Percentiles rank a stretch among this genome's conserved stretches.
Conservation (phyloP, 1,140 invertebrate genomes). For the Wasmannia auropunctata region DNA sequence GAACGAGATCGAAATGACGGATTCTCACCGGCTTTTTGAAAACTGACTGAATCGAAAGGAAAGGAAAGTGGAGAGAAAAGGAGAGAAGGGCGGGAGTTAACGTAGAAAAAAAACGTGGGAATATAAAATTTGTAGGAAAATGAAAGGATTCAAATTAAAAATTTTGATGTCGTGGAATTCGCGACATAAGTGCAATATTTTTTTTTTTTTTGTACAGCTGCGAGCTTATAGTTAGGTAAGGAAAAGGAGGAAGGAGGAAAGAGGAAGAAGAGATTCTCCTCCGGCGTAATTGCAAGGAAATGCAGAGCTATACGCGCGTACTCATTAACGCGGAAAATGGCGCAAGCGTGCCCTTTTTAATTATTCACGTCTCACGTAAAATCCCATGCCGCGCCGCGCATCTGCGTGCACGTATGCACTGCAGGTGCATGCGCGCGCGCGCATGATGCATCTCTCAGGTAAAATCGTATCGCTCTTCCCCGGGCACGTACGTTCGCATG, state of each 20-base stretch:
- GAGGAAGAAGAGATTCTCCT: slow-evolving; percentile 12
- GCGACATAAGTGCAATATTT: neutral
- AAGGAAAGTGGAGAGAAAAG: neutral
- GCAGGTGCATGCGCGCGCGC: neutral
- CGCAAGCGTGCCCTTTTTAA: slow-evolving; percentile 63
- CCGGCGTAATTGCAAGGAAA: slow-evolving; percentile 56
- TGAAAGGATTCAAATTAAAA: neutral
- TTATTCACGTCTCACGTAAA: slow-evolving; percentile 39
- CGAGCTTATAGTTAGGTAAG: neutral
- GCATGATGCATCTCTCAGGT: slow-evolving; percentile 15
- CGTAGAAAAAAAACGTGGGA: neutral
- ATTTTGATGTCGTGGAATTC: neutral
- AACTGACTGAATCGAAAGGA: neutral
- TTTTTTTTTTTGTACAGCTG: neutral
- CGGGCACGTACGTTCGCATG: slow-evolving; percentile 24
- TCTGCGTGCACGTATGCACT: neutral
- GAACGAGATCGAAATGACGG: neutral
- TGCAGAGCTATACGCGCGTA: slow-evolving; percentile 33
- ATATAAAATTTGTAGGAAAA: neutral
- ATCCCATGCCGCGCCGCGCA: slow-evolving; percentile 58
- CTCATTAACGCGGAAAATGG: slow-evolving; percentile 68
- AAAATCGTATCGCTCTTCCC: slow-evolving; percentile 36
- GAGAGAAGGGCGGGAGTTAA: neutral
- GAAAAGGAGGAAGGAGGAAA: slow-evolving; percentile 11
- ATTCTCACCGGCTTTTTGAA: slow-evolving; percentile 6